Percentiles rank a stretch among this genome's conserved stretches.
phyloP scores from a whole-genome alignment of 2,113 vertebrate species.

The Cavia aperea region DNA sequence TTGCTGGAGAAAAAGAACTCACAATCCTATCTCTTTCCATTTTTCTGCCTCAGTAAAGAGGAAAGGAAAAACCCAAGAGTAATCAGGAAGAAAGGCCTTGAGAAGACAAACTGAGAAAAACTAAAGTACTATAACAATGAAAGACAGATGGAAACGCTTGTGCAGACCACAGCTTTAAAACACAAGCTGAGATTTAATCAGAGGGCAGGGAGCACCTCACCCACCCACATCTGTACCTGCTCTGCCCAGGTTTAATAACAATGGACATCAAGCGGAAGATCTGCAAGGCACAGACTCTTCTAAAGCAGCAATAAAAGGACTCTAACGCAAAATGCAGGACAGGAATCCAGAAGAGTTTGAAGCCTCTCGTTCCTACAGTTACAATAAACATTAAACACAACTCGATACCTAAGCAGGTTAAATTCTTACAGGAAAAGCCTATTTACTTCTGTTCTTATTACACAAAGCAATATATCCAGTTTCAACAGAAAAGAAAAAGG shows the following conservation, averaged over 20 bases:
- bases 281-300: background rate
- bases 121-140: background rate
- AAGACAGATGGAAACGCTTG: background rate
- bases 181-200: background rate
- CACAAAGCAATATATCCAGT: background rate
- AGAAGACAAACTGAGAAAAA: background rate
- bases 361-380: background rate
- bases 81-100: background rate
- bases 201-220: background rate
- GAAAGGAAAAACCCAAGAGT: background rate
- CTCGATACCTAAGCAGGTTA: background rate
- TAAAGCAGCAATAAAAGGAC: background rate
- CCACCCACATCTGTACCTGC: background rate
- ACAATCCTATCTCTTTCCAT: accelerated
- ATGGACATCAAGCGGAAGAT: background rate
- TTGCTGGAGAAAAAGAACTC: background rate
- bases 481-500: background rate
- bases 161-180: background rate
- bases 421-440: background rate
- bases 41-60: background rate
- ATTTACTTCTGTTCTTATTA: background rate
- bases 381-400: background rate
- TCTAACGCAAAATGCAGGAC: background rate
- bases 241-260: background rate
- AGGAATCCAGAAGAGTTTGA: background rate